Conservation (phyloP, 2,113 vertebrate genomes). For the Gnathonemus echidnorhynchus region DNA sequence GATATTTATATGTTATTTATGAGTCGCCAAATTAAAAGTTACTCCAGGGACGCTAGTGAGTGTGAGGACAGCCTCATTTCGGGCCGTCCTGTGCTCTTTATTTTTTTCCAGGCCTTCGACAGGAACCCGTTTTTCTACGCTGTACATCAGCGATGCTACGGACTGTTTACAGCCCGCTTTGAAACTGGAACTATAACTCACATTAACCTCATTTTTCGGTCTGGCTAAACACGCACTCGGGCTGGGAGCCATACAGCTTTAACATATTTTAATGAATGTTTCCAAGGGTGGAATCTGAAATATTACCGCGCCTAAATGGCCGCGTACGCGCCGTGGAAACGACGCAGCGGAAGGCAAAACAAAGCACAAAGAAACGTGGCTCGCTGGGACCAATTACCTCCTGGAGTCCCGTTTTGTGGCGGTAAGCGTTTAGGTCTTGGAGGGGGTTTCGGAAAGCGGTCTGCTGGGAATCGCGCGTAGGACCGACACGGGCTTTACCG, state of each 20-base stretch:
- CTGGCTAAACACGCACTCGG: not conserved
- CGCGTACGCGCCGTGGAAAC: not conserved
- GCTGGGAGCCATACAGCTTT: not conserved
- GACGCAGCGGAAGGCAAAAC: not conserved
- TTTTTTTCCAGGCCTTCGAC: not conserved
- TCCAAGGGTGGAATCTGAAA: not conserved
- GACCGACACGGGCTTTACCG: not conserved
- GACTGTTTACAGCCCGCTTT: not conserved
- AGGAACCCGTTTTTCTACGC: not conserved
- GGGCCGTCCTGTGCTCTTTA: not conserved
- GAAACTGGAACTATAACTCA: not conserved
- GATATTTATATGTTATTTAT: not conserved
- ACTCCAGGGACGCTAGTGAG: not conserved
- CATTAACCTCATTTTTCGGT: not conserved
- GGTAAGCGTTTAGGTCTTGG: not conserved
- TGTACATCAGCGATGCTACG: not conserved
- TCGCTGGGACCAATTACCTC: conserved; percentile 8
- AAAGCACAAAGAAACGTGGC: not conserved
- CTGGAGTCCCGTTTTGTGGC: not conserved
- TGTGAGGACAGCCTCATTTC: not conserved
- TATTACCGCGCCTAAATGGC: not conserved
- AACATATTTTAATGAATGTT: not conserved
- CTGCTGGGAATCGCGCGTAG: not conserved
- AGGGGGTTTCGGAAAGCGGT: not conserved
- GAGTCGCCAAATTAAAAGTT: not conserved